Conservation (phyloP, 2,888 invertebrate genomes). For the Bombyx huttoni region DNA sequence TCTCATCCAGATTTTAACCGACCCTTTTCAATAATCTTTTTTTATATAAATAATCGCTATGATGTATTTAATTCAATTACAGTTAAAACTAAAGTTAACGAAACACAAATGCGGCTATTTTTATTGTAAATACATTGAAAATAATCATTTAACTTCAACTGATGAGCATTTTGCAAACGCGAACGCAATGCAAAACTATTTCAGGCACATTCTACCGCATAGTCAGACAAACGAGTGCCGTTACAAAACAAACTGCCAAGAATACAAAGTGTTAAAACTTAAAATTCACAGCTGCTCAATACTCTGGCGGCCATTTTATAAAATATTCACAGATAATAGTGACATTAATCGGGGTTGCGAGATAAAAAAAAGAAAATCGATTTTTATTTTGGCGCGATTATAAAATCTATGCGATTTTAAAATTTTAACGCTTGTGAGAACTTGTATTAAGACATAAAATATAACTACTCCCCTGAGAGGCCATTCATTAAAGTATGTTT, state of each 20-base stretch:
- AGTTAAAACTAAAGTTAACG: too few species aligned
- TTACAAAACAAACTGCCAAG: not conserved
- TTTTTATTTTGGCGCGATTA: too few species aligned
- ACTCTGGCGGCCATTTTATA: not conserved
- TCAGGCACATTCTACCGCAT: not conserved
- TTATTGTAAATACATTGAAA: not conserved
- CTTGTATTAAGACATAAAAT: not conserved
- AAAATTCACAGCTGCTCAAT: not conserved
- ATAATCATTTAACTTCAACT: not conserved
- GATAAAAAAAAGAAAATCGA: too few species aligned
- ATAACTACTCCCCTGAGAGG: not conserved
- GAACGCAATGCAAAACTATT: not conserved
- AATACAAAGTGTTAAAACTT: not conserved
- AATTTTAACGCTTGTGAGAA: not conserved
- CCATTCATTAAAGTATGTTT: not conserved
- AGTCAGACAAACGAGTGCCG: not conserved
- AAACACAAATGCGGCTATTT: too few species aligned
- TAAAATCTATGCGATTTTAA: not conserved
- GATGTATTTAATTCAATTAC: too few species aligned
- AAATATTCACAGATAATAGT: not conserved
- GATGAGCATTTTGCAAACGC: not conserved
- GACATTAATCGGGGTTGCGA: not conserved
- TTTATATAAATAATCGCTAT: too few species aligned
- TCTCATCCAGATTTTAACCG: too few species aligned
- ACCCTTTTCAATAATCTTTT: too few species aligned